A percentile compares a stretch with the other conserved stretches of the same genome.
These are phyloP conservation scores for Metopolophium dirhodum DNA, from an alignment of 1,140 invertebrate species.

Conservation along the genomic window DNA sequence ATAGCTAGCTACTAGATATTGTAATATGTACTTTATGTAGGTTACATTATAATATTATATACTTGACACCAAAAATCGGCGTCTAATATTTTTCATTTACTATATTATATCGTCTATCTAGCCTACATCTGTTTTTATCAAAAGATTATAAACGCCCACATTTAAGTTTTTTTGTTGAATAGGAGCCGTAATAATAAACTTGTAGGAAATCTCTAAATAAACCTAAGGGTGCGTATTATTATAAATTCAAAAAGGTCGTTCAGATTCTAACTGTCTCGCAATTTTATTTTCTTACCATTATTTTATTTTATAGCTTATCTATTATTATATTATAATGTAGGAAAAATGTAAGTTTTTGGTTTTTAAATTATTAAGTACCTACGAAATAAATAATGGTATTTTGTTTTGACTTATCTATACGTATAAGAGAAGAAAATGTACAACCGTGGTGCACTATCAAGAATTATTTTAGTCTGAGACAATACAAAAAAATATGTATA, in stretches of 20 bases:
- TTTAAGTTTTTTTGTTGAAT: constrained; percentile 5
- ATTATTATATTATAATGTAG: background rate
- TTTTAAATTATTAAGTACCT: background rate
- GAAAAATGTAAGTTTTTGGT: background rate
- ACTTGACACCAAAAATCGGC: background rate
- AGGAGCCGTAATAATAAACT: background rate
- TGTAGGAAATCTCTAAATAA: background rate
- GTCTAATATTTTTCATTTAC: background rate
- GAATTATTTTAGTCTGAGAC: background rate
- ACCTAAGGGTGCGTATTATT: background rate
- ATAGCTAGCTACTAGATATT: background rate
- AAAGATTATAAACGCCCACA: background rate
- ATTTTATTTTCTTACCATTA: background rate
- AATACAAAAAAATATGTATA: background rate
- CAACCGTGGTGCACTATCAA: background rate
- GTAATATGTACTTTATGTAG: background rate
- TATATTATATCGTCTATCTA: background rate
- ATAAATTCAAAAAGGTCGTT: background rate
- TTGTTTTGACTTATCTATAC: background rate
- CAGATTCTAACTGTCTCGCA: background rate
- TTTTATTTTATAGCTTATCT: background rate
- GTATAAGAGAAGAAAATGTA: background rate
- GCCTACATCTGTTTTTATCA: background rate
- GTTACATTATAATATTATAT: background rate
- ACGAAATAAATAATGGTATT: background rate